Percentiles rank a stretch among this genome's conserved stretches.
Conservation (phyloP, 2,113 vertebrate genomes). For the Notothenia rossii region DNA sequence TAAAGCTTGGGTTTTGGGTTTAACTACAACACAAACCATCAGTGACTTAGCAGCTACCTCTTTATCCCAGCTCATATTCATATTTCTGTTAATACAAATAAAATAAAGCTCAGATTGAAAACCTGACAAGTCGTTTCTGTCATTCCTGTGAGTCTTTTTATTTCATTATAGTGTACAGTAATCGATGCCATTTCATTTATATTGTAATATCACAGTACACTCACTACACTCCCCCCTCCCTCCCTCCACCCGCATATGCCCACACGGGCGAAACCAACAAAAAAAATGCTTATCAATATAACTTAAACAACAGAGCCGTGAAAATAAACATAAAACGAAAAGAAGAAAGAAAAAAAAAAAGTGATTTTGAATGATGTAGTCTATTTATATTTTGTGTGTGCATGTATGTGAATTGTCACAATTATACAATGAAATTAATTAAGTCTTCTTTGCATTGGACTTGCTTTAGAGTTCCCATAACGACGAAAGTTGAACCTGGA, state of each 20-base stretch:
- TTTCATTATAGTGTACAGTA: too few relatives aligned
- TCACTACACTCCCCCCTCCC: too few relatives aligned
- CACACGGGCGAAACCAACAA: too few relatives aligned
- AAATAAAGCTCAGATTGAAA: constrained; percentile 59
- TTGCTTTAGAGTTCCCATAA: constrained; percentile 49
- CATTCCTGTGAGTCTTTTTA: background rate
- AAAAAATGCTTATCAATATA: too few relatives aligned
- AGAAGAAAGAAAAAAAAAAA: too few relatives aligned
- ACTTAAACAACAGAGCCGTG: too few relatives aligned
- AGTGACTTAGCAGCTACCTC: constrained; percentile 61
- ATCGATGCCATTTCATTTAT: too few relatives aligned
- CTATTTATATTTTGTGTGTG: background rate
- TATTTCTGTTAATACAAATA: constrained; percentile 19
- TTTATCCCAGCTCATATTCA: constrained; percentile 32
- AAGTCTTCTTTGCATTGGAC: constrained; percentile 1
- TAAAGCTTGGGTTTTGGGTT: constrained; percentile 1
- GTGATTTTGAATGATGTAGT: background rate
- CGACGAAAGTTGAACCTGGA: background rate
- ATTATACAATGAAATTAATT: background rate
- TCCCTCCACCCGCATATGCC: too few relatives aligned
- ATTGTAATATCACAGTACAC: too few relatives aligned
- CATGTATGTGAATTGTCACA: background rate
- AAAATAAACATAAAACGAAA: too few relatives aligned
- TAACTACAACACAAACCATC: constrained; percentile 30
- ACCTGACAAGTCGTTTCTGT: constrained; percentile 7